Conservation (phyloP, 2,888 invertebrate genomes). For the Ichneumoninae sp. region DNA sequence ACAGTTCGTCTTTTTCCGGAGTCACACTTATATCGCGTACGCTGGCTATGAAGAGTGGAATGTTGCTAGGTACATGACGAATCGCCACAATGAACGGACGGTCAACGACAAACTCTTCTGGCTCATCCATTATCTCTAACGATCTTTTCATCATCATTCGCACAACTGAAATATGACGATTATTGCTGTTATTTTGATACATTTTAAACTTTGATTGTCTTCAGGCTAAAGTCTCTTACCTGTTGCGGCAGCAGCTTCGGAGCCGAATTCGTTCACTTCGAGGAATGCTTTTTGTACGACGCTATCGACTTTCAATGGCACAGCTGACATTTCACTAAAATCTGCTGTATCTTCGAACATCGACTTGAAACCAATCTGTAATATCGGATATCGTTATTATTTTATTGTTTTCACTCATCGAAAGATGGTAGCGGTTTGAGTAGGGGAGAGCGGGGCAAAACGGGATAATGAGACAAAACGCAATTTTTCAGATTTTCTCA, state of each 20-base stretch:
- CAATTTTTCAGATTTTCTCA: too few species aligned
- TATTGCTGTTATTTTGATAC: neutral
- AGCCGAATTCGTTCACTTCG: conserved; percentile 86
- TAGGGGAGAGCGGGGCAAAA: too few species aligned
- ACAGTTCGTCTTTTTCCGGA: conserved; percentile 78
- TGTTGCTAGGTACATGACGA: conserved; percentile 75
- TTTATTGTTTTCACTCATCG: neutral
- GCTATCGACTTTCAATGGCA: conserved; percentile 83
- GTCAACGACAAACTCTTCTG: conserved; percentile 80
- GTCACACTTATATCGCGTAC: conserved; percentile 73
- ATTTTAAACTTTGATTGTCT: neutral
- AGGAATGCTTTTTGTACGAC: conserved; percentile 86
- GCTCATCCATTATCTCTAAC: conserved; percentile 60
- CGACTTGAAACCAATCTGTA: conserved; percentile 83
- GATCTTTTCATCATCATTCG: conserved; percentile 75
- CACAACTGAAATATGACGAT: conserved; percentile 71
- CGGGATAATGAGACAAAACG: too few species aligned
- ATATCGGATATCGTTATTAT: conserved; percentile 25
- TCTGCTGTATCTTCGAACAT: conserved; percentile 84
- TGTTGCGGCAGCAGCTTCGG: conserved; percentile 86
- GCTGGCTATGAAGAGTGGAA: conserved; percentile 80
- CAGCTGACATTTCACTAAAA: conserved; percentile 82
- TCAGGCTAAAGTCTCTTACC: conserved; percentile 77
- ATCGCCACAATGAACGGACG: conserved; percentile 83
- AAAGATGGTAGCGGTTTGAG: neutral